Base-by-base conservation (phyloP, 1,140 invertebrate genomes). In the Piezodorus guildinii region DNA sequence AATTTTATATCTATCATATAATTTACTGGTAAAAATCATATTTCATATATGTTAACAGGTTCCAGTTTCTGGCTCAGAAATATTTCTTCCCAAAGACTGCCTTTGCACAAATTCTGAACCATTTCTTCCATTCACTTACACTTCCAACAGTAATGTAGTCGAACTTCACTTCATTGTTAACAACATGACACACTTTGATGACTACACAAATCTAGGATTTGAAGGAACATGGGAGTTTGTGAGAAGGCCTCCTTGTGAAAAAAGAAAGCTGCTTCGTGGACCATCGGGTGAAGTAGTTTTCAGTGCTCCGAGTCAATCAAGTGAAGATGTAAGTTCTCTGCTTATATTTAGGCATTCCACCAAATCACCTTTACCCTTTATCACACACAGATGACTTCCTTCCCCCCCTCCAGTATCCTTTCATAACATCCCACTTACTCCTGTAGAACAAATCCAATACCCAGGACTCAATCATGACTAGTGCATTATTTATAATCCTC, bases 221-320 rank as follows among this genome's bases (percentile, higher is more conserved):
- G 88, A 92, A 74, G 91, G 86, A 19, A 83, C 81, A 44, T 90
- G 87, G 73, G 88, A 91, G 71, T 91, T 91, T 69, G 77, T 90
- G 0, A 83, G 86, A 70, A 79, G 83, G 58, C 75, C 82, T 19
- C 74, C 78, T 23, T 91, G 89, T 71, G 74, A 80, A 21, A 77
- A 80, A 64, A 81, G 80, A 63, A 79, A 87, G 65, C 76, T 81
- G 62, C 81, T 86, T 30, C 78, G 79, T 21, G 88, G 87, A n/a
- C 78, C 87, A 4, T 89, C 86, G 64, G 89, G 89, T 1, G 84
- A 87, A 69, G 80, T 91, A 52, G 78, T 80, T 65, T 82, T 90
- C 67, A 73, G 74, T 12, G 74, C 79, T 51, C 79, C 81, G 0
- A 71, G 78, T 23, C 70, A 76, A 60, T 80, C 81, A 64, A 79